Evolutionary conservation across 2,113 vertebrate species (phyloP).

Genomic region (Redunca redunca): DNA sequence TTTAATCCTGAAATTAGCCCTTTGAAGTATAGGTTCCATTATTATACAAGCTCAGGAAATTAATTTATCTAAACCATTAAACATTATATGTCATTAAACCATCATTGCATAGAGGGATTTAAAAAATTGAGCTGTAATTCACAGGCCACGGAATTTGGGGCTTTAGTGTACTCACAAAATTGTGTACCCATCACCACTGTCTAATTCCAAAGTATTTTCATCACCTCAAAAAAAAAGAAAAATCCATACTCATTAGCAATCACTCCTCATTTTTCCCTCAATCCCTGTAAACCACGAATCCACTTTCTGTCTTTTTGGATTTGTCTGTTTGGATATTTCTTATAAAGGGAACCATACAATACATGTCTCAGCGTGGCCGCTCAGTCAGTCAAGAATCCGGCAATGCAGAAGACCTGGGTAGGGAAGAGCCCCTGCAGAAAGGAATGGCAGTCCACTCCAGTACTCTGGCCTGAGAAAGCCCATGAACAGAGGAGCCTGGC

Average conservation of each 20-base stretch:
- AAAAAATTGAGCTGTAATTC: not conserved
- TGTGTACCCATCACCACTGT: not conserved
- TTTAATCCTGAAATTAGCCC: not conserved
- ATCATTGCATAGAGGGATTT: not conserved
- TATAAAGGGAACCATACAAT: not conserved
- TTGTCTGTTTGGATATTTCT: not conserved
- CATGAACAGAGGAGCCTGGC: not conserved
- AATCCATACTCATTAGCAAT: not conserved
- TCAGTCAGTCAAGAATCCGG: not conserved
- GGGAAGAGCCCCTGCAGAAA: not conserved
- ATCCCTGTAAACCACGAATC: not conserved
- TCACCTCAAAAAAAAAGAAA: not conserved
- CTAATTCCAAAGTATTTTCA: conserved; percentile 20
- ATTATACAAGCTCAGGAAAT: not conserved
- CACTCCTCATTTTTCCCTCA: not conserved
- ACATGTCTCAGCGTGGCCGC: not conserved
- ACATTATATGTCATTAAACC: not conserved
- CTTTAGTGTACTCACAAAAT: not conserved
- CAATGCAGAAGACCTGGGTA: not conserved
- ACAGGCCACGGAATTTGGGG: not conserved
- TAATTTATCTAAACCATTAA: not conserved
- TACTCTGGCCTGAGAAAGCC: not conserved
- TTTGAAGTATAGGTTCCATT: not conserved
- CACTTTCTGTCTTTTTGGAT: not conserved
- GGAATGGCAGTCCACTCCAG: not conserved